Percentiles rank a stretch among this genome's conserved stretches.
Conservation (phyloP, 2,113 vertebrate species). For the Coracopsis vasa region DNA sequence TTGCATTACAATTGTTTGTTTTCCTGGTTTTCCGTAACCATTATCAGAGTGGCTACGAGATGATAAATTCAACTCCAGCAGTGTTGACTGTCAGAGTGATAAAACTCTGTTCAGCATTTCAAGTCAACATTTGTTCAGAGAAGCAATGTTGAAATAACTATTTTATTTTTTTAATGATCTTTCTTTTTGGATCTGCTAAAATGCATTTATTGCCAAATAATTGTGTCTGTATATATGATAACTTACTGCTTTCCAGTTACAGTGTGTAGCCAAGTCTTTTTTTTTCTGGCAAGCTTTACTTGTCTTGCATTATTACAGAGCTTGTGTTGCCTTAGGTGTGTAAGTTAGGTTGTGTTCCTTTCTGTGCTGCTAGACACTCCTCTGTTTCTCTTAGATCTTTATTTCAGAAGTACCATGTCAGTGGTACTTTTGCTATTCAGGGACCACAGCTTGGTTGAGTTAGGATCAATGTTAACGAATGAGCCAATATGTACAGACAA, state of each 20-base stretch:
- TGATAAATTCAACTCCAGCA: background rate
- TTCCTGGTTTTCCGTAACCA: background rate
- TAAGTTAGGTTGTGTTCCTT: background rate
- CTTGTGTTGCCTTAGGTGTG: background rate
- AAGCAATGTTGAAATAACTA: background rate
- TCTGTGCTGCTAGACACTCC: background rate
- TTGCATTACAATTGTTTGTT: background rate
- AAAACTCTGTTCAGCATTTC: background rate
- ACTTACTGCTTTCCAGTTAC: background rate
- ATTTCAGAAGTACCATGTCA: background rate
- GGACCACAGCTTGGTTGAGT: background rate
- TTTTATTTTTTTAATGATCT: background rate
- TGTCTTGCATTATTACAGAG: background rate
- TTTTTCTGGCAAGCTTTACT: background rate
- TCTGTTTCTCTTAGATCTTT: background rate
- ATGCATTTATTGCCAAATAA: background rate
- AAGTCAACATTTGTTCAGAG: background rate
- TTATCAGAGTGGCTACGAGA: background rate
- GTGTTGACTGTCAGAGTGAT: background rate
- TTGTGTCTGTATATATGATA: background rate
- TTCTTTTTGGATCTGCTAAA: background rate
- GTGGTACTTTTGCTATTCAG: background rate
- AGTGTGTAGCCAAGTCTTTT: background rate
- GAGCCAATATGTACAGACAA: background rate
- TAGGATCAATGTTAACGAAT: background rate